A percentile compares a stretch with the other conserved stretches of the same genome.
phyloP scores from a whole-genome alignment of 2,113 vertebrate genomes.

The Canis aureus region DNA sequence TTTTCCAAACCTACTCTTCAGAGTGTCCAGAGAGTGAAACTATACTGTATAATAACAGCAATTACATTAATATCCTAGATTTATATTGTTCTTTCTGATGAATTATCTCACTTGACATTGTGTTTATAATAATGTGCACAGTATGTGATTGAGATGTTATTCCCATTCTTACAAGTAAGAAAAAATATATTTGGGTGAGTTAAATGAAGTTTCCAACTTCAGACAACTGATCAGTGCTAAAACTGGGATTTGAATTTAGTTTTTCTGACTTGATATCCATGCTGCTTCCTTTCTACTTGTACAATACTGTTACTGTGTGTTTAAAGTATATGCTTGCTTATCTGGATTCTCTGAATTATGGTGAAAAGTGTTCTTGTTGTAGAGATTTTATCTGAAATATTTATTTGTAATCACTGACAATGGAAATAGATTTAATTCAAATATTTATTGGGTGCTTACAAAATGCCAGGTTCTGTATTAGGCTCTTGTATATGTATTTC shows the following conservation, averaged over 20 bases:
- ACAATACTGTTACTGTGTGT: background rate
- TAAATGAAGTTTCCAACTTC: background rate
- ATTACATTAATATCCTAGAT: background rate
- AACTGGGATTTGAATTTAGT: background rate
- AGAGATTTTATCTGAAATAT: conserved; percentile 11
- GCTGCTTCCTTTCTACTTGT: background rate
- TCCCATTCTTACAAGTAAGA: background rate
- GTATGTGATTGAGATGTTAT: background rate
- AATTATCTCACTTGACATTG: background rate
- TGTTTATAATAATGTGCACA: conserved; percentile 2
- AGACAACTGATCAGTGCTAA: background rate
- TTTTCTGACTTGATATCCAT: background rate
- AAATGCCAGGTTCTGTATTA: background rate
- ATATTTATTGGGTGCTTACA: background rate
- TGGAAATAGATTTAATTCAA: background rate
- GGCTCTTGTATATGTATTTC: background rate
- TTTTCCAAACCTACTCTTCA: background rate
- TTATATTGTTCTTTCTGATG: background rate
- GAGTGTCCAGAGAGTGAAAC: background rate
- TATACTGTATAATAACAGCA: background rate
- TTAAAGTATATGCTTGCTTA: background rate
- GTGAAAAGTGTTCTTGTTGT: background rate
- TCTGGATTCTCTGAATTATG: conserved; percentile 1
- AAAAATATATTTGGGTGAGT: background rate
- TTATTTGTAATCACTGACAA: conserved; percentile 23